phyloP scores from a whole-genome alignment of 2,797 vertebrate genomes.

The Microtus obscurus region DNA sequence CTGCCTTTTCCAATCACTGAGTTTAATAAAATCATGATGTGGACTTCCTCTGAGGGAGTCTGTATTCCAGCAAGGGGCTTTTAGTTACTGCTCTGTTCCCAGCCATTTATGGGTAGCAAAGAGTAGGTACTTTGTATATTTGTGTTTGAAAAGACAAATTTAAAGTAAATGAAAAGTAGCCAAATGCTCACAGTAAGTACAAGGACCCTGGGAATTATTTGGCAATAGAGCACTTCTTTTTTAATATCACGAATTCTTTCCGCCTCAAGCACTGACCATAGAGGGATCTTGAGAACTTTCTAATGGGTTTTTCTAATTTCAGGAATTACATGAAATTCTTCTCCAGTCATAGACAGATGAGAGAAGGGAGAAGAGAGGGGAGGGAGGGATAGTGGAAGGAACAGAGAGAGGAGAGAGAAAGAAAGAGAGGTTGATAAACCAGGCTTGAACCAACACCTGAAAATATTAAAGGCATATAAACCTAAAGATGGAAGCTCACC shows the following conservation, averaged over 20 bases:
- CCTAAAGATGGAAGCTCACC: constrained; percentile 59
- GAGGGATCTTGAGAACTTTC: constrained; percentile 52
- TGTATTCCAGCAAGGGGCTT: not conserved
- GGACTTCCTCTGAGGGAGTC: not conserved
- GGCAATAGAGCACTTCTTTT: constrained; percentile 47
- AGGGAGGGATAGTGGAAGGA: not conserved
- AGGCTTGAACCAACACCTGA: constrained; percentile 65
- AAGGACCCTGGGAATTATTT: constrained; percentile 37
- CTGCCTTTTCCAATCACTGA: constrained; percentile 3
- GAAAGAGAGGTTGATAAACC: not conserved
- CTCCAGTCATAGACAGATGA: constrained; percentile 64
- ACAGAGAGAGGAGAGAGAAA: not conserved
- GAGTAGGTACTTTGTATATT: not conserved
- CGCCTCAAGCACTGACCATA: constrained; percentile 68
- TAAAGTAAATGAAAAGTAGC: not conserved
- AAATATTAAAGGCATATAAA: constrained; percentile 66
- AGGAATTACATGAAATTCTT: constrained; percentile 71
- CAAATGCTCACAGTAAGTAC: not conserved
- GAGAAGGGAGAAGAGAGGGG: not conserved
- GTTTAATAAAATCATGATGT: not conserved
- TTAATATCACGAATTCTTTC: constrained; percentile 44
- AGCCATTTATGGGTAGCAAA: not conserved
- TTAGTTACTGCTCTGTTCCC: not conserved
- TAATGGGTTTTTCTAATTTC: constrained; percentile 68
- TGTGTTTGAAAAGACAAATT: constrained; percentile 21